Evolutionary conservation across 2,113 vertebrate genomes (phyloP), one percentile per base, ranked within the genome.

Genomic region (Hypomesus transpacificus): DNA sequence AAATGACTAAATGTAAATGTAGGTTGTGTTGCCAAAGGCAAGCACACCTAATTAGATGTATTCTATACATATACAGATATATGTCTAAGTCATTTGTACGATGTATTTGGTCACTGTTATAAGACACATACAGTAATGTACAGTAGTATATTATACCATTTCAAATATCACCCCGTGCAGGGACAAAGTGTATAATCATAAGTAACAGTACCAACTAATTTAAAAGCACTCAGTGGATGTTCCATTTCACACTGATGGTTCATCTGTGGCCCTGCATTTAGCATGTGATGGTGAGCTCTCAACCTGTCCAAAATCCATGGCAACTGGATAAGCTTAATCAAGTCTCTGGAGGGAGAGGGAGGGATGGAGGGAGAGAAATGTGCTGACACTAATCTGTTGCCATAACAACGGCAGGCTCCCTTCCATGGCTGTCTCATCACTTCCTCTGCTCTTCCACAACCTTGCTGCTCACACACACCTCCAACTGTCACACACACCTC

Each of bases 331-430:
- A 67, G 57, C 58, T 46, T 73, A 64, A 77, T 70, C 54, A 52
- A 61, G 17, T 26, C 70, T 68, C 74, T 57, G 39, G 39, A 26
- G 26, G n/a, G 56, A n/a, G 56, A n/a, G 56, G 9, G 56, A n/a
- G 56, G 21, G 18, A n/a, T 11, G 8, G 56, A 58, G 14, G 13
- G 21, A 66, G 50, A 57, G 62, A 76, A 74, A 69, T 28, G 28
- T 69, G 68, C 73, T 69, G 56, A 71, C 78, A 68, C 75, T 77
- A 77, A 80, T 73, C 69, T 74, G 82, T 84, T 80, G 60, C 72
- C 80, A 80, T 84, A 76, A 62, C 80, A 84, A 84, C 82, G 46
- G 57, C 20, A 63, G 65, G 52, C 75, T 26, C 63, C 69, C 31
- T 22, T 51, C 24, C 68, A 72, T 17, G n/a, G 65, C 31, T 72